Conservation (phyloP, 1,140 invertebrate genomes). For the Planococcus citri region DNA sequence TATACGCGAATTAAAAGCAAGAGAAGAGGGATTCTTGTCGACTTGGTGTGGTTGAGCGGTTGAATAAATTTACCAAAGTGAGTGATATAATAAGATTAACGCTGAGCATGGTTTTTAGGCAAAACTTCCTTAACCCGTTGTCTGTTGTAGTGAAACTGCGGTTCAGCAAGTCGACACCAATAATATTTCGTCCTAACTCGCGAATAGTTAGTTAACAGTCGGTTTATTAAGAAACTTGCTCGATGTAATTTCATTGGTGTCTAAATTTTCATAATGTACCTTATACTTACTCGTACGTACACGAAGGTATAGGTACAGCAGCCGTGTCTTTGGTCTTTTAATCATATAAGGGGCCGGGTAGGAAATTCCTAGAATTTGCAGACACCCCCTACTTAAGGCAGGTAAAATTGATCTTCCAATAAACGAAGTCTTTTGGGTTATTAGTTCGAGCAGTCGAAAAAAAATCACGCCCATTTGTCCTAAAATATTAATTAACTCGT, state of each 20-base stretch:
- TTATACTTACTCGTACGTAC: too few species aligned
- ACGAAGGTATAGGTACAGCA: too few species aligned
- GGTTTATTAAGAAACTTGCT: background rate
- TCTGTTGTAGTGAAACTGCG: background rate
- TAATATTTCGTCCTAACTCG: background rate
- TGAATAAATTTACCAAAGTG: conserved; percentile 7
- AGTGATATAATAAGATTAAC: conserved; percentile 8
- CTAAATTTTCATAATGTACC: background rate
- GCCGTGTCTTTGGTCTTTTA: too few species aligned
- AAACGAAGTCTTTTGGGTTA: too few species aligned
- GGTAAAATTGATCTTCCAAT: too few species aligned
- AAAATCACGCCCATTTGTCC: too few species aligned
- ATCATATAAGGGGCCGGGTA: too few species aligned
- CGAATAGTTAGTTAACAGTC: conserved; percentile 6
- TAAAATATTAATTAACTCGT: too few species aligned
- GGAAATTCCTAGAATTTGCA: too few species aligned
- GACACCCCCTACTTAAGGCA: too few species aligned
- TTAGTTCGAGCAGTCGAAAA: too few species aligned
- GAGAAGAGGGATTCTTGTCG: background rate
- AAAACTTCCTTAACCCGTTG: conserved; percentile 2
- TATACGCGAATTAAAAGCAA: background rate
- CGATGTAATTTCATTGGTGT: background rate
- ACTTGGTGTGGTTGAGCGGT: background rate
- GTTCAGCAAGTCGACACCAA: conserved; percentile 5
- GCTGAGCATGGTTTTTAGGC: conserved; percentile 1